phyloP scores from a whole-genome alignment of 2,113 vertebrate species.

The Hucho hucho region DNA sequence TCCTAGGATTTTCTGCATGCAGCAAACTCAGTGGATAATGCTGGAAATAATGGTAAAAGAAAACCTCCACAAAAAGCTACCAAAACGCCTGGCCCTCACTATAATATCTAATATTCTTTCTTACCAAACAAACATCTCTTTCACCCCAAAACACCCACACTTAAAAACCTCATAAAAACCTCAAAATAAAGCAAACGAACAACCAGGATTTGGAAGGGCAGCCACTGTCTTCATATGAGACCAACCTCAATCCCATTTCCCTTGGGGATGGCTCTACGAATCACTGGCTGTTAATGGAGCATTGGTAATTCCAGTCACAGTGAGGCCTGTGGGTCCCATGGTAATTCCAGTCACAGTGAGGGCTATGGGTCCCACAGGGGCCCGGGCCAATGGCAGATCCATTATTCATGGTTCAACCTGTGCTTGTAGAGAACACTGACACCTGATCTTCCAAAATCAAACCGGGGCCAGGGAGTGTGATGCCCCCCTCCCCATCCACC shows the following conservation, averaged over 20 bases:
- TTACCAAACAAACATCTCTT: too few species aligned
- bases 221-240: background rate
- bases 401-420: conserved; percentile 79
- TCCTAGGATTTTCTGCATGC: too few species aligned
- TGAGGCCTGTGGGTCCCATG: conserved; percentile 62
- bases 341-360: conserved; percentile 66
- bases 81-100: too few species aligned
- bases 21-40: too few species aligned
- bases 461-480: conserved; percentile 60
- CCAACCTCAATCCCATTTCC: conserved; percentile 49
- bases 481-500: conserved; percentile 16
- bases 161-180: background rate
- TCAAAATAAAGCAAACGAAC: background rate
- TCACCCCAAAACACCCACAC: too few species aligned
- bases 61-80: too few species aligned
- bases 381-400: conserved; percentile 66
- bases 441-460: conserved; percentile 75
- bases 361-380: conserved; percentile 64
- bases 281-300: conserved; percentile 76
- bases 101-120: too few species aligned
- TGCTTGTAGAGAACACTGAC: conserved; percentile 74
- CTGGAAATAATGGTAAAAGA: too few species aligned
- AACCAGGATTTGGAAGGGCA: background rate
- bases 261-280: conserved; percentile 62
- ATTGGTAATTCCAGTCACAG: conserved; percentile 75